Conservation (phyloP, 1,140 invertebrate species). For the Procambarus clarkii region DNA sequence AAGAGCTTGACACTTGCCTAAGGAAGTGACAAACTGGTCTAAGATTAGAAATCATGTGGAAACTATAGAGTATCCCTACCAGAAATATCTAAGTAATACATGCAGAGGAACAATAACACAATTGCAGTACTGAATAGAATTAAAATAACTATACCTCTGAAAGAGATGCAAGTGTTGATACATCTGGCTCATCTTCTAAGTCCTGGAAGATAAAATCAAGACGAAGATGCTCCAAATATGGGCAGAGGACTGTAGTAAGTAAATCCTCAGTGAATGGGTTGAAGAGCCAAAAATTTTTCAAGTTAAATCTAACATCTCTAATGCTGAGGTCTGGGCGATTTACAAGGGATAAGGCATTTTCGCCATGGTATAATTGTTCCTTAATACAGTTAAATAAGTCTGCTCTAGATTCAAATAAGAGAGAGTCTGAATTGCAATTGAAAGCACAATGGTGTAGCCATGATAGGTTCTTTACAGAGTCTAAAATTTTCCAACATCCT, state of each 20-base stretch:
- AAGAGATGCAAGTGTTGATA: slow-evolving; percentile 30
- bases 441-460: slow-evolving; percentile 71
- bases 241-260: slow-evolving; percentile 49
- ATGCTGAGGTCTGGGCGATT: slow-evolving; percentile 26
- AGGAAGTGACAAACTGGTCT: no score
- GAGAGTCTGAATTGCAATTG: slow-evolving; percentile 70
- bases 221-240: slow-evolving; percentile 47
- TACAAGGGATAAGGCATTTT: neutral
- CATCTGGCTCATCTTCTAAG: slow-evolving; percentile 56
- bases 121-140: neutral
- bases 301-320: slow-evolving; percentile 37
- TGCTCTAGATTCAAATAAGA: slow-evolving; percentile 68
- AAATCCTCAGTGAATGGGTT: slow-evolving; percentile 66
- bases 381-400: slow-evolving; percentile 63
- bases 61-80: no score
- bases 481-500: slow-evolving; percentile 66
- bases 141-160: neutral
- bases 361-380: slow-evolving; percentile 34
- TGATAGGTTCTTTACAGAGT: slow-evolving; percentile 40
- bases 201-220: slow-evolving; percentile 71
- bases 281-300: slow-evolving; percentile 71
- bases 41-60: no score
- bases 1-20: no score
- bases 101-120: no score
- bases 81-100: no score